A percentile compares a stretch with the other conserved stretches of the same genome.
phyloP scores from a whole-genome alignment of 2,113 vertebrate species.

The Pontoporia blainvillei region DNA sequence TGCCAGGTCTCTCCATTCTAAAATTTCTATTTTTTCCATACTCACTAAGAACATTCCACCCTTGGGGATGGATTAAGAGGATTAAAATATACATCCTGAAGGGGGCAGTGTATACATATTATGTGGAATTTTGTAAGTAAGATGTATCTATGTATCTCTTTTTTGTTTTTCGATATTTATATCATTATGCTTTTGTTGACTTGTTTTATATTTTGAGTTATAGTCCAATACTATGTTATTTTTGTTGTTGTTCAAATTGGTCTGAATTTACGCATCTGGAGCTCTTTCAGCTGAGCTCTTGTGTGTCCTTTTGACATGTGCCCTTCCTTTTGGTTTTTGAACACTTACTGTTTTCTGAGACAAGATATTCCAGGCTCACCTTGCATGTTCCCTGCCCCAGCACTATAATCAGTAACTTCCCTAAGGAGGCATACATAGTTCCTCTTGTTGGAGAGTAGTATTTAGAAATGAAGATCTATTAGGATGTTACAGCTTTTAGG shows the following conservation, averaged over 20 bases:
- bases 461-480: background rate
- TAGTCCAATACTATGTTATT: background rate
- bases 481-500: background rate
- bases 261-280: background rate
- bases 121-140: background rate
- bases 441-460: background rate
- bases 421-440: background rate
- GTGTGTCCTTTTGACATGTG: background rate
- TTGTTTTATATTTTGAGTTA: background rate
- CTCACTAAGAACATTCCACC: background rate
- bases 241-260: background rate
- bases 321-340: background rate
- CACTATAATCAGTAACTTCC: background rate
- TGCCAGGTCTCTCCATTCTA: background rate
- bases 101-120: background rate
- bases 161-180: background rate
- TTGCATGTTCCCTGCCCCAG: background rate
- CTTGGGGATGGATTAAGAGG: background rate
- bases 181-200: background rate
- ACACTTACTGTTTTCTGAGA: background rate
- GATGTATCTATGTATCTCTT: background rate
- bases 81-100: background rate
- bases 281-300: background rate
- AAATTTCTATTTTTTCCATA: background rate
- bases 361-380: background rate